phyloP scores from a whole-genome alignment of 1,140 invertebrate genomes.

The Teleopsis dalmanni region DNA sequence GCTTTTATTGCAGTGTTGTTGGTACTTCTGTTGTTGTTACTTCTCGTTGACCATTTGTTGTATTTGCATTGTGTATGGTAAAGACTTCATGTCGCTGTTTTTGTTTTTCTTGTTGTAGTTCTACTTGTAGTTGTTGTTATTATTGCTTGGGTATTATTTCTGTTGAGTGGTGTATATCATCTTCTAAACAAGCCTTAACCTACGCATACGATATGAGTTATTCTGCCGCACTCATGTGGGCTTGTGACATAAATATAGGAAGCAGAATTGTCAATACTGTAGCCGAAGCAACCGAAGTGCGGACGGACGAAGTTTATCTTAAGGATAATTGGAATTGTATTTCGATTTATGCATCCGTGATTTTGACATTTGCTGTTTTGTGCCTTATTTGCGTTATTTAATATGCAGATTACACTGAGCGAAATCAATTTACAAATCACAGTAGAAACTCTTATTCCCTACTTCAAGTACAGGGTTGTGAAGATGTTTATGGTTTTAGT shows the following conservation, averaged over 20 bases:
- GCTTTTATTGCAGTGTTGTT: neutral
- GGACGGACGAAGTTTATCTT: too few species aligned
- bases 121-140: neutral
- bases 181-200: neutral
- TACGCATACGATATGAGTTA: constrained; percentile 10
- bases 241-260: neutral
- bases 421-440: too few species aligned
- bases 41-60: neutral
- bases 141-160: too few species aligned
- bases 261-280: too few species aligned
- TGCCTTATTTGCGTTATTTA: too few species aligned
- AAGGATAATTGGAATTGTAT: constrained; percentile 9
- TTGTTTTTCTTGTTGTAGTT: neutral
- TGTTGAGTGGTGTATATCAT: neutral
- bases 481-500: too few species aligned
- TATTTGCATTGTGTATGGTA: constrained; percentile 8
- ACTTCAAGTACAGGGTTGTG: too few species aligned
- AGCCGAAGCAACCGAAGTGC: too few species aligned
- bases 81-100: neutral
- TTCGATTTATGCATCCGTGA: constrained; percentile 15
- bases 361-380: constrained; percentile 3
- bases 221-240: neutral
- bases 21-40: constrained; percentile 1
- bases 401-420: neutral
- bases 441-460: too few species aligned